phyloP scores from a whole-genome alignment of 2,113 vertebrate genomes.

The Sigmodon hispidus region DNA sequence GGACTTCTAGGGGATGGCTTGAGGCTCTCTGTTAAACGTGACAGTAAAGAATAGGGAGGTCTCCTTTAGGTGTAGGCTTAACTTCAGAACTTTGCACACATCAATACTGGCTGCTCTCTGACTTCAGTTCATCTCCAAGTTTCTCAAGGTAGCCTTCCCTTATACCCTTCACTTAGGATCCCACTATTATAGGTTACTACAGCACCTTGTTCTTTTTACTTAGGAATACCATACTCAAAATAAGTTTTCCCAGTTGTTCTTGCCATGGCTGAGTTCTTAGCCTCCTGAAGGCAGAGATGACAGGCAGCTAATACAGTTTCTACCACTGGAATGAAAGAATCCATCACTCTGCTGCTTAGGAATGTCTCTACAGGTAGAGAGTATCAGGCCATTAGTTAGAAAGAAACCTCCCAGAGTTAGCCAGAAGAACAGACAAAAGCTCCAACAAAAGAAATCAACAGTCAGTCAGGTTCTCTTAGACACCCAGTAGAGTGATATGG shows the following conservation, averaged over 20 bases:
- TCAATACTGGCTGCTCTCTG: not conserved
- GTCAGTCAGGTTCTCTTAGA: not conserved
- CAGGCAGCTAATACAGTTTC: not conserved
- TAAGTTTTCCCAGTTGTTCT: not conserved
- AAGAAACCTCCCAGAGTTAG: not conserved
- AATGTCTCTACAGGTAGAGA: not conserved
- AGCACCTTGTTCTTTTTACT: not conserved
- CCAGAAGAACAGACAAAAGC: constrained; percentile 1
- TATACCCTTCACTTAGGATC: not conserved
- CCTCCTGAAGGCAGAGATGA: not conserved
- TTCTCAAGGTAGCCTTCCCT: not conserved
- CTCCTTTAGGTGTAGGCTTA: not conserved
- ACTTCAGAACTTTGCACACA: not conserved
- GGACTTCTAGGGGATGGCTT: not conserved
- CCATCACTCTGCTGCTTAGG: not conserved
- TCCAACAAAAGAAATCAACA: constrained; percentile 31
- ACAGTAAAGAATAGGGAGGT: not conserved
- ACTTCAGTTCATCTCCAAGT: not conserved
- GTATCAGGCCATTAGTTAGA: not conserved
- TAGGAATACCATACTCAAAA: too few species aligned
- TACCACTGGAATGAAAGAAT: not conserved
- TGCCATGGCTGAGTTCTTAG: not conserved
- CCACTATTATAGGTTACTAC: not conserved
- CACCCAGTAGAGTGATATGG: not conserved
- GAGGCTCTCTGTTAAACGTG: not conserved